These are phyloP conservation scores for Meda fulgida DNA, from an alignment of 2,797 vertebrate genomes.

Conservation along the genomic window DNA sequence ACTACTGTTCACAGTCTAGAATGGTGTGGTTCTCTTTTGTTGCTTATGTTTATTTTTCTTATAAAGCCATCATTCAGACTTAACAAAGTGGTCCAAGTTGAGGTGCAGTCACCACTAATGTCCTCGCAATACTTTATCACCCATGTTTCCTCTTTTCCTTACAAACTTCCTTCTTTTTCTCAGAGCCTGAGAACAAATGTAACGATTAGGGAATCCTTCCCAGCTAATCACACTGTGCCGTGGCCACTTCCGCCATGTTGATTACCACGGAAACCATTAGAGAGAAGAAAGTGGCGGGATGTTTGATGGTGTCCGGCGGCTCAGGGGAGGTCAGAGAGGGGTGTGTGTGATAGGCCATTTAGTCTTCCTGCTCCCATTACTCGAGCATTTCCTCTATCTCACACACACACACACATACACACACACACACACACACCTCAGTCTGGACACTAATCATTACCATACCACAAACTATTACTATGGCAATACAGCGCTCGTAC, in stretches of 20 bases:
- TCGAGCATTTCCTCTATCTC: conserved; percentile 84
- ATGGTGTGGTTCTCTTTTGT: background rate
- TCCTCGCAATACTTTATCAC: conserved; percentile 70
- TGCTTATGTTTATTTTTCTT: background rate
- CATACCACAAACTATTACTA: conserved; percentile 76
- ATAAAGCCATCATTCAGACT: background rate
- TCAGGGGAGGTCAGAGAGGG: conserved; percentile 85
- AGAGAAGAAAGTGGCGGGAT: conserved; percentile 87
- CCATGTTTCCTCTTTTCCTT: conserved; percentile 75
- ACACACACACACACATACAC: conserved; percentile 64
- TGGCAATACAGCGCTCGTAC: background rate
- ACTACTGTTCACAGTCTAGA: background rate
- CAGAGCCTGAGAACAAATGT: conserved; percentile 78
- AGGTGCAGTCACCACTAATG: conserved; percentile 4
- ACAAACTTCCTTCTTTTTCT: conserved; percentile 66
- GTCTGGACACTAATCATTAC: conserved; percentile 81
- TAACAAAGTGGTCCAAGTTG: background rate
- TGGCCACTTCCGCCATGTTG: conserved; percentile 86
- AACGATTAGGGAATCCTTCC: conserved; percentile 83
- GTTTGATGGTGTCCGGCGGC: conserved; percentile 86
- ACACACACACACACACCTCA: conserved; percentile 52
- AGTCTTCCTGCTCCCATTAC: conserved; percentile 85
- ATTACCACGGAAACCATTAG: conserved; percentile 93
- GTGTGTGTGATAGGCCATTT: conserved; percentile 86
- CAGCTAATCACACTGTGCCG: conserved; percentile 81